phyloP scores from a whole-genome alignment of 1,140 invertebrate genomes.

The Temnothorax nylanderi region DNA sequence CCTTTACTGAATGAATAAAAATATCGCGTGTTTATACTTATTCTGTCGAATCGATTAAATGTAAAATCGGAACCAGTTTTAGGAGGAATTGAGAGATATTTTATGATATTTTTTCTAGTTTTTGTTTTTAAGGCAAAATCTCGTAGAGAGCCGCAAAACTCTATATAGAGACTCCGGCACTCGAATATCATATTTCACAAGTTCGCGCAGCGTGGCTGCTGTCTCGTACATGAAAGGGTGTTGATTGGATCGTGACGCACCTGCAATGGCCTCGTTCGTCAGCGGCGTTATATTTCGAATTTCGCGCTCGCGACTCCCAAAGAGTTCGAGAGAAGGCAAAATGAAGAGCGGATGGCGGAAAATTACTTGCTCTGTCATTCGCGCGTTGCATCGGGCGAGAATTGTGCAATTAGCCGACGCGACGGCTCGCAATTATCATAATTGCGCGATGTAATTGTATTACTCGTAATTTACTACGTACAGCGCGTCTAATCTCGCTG shows the following conservation, averaged over 20 bases:
- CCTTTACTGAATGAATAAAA: conserved; percentile 9
- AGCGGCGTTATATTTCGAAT: conserved; percentile 46
- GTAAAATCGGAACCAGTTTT: not conserved
- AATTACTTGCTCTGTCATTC: conserved; percentile 47
- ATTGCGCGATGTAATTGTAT: conserved; percentile 56
- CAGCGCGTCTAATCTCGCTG: conserved; percentile 47
- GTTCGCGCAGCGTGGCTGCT: conserved; percentile 38
- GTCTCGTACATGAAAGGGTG: conserved; percentile 56
- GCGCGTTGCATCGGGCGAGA: conserved; percentile 38
- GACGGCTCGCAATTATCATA: conserved; percentile 58
- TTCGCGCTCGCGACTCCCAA: conserved; percentile 22
- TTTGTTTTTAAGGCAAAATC: conserved; percentile 12
- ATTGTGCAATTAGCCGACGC: conserved; percentile 51
- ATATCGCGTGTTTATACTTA: not conserved
- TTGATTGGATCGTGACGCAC: conserved; percentile 63
- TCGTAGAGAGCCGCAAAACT: conserved; percentile 15
- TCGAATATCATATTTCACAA: conserved; percentile 71
- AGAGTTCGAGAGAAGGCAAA: conserved; percentile 24
- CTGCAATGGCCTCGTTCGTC: conserved; percentile 10
- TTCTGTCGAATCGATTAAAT: not conserved
- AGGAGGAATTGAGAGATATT: not conserved
- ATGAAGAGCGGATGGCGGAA: conserved; percentile 3
- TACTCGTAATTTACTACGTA: conserved; percentile 45
- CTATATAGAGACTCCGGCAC: conserved; percentile 44
- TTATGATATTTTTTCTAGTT: conserved; percentile 36